Evolutionary conservation across 2,113 vertebrate species (phyloP), one percentile per base, ranked within the genome.

Genomic region (Neodontobutis hainanensis): DNA sequence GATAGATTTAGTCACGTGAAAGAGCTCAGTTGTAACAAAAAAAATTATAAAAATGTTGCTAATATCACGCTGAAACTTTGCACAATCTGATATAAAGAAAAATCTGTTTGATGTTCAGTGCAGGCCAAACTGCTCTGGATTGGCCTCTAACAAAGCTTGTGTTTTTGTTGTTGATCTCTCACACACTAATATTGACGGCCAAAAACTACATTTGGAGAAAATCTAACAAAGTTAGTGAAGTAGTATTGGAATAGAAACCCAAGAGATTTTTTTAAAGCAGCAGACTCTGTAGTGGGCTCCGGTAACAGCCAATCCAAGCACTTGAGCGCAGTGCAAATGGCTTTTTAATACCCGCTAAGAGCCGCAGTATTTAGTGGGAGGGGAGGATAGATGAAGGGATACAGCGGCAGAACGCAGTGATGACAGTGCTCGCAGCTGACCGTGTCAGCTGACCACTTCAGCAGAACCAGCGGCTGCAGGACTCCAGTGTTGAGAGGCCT

Each of bases 311-410:
- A 92, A 88, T 64, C 66, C 77, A 87, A 89, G 87, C 88, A 89
- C 85, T 83, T 59, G 74, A 73, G 75, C 79, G 64, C 67, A 68
- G 87, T 78, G 84, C 45, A 83, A 91, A 91, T 91, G 83, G 68
- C 81, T 89, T 90, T 90, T 90, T 89, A 92, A 92, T 89, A 84
- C 85, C 76, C 75, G 82, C 81, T 90, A 92, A 90, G 87, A 90
- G 78, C 72, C 81, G 6, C 70, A 61, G 69, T 68, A 72, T 85
- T 87, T 82, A 80, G 73, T 70, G 69, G 59, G 66, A 70, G 70
- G 67, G 74, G 56, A 52, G 61, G 34, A 46, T 63, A 60, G 74
- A 73, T 78, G 66, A 71, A 78, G 80, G 77, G 59, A 70, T 73
- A 52, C 15, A 36, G 7, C 69, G 66, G 81, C 46, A 11, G 64